phyloP scores from a whole-genome alignment of 1,140 invertebrate species.

The Hyphantria cunea region DNA sequence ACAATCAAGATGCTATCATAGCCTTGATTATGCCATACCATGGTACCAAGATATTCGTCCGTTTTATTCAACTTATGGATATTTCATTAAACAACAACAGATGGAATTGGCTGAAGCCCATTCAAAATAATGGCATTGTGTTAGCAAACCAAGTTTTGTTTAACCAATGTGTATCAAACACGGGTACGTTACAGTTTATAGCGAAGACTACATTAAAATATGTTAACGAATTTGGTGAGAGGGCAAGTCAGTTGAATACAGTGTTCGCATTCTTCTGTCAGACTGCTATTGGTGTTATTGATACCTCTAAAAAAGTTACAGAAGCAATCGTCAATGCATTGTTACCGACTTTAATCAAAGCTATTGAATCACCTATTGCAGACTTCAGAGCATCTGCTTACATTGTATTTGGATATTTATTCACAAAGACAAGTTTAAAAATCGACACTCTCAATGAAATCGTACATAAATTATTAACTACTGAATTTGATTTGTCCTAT shows the following conservation, averaged over 20 bases:
- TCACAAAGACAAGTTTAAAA: slow-evolving; percentile 85
- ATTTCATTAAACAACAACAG: slow-evolving; percentile 83
- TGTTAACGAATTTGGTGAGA: slow-evolving; percentile 84
- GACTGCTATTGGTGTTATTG: slow-evolving; percentile 86
- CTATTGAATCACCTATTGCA: slow-evolving; percentile 84
- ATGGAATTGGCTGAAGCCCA: slow-evolving; percentile 90
- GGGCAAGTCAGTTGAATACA: slow-evolving; percentile 84
- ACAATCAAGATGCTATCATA: slow-evolving; percentile 91
- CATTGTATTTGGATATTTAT: slow-evolving; percentile 88
- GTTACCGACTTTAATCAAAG: slow-evolving; percentile 86
- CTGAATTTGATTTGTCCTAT: slow-evolving; percentile 77
- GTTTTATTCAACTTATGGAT: slow-evolving; percentile 90
- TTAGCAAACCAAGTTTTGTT: slow-evolving; percentile 87
- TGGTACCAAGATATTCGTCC: slow-evolving; percentile 93
- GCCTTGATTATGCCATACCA: slow-evolving; percentile 94
- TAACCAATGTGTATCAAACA: slow-evolving; percentile 87
- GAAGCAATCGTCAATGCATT: slow-evolving; percentile 88
- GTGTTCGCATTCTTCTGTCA: slow-evolving; percentile 91
- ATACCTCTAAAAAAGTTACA: slow-evolving; percentile 80
- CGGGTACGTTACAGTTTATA: slow-evolving; percentile 88
- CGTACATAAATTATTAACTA: slow-evolving; percentile 83
- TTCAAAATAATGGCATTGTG: slow-evolving; percentile 89
- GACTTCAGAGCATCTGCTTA: slow-evolving; percentile 89
- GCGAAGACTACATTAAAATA: slow-evolving; percentile 86
- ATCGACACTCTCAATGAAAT: slow-evolving; percentile 84